phyloP scores from a whole-genome alignment of 2,113 vertebrate genomes.

The Vulpes vulpes region DNA sequence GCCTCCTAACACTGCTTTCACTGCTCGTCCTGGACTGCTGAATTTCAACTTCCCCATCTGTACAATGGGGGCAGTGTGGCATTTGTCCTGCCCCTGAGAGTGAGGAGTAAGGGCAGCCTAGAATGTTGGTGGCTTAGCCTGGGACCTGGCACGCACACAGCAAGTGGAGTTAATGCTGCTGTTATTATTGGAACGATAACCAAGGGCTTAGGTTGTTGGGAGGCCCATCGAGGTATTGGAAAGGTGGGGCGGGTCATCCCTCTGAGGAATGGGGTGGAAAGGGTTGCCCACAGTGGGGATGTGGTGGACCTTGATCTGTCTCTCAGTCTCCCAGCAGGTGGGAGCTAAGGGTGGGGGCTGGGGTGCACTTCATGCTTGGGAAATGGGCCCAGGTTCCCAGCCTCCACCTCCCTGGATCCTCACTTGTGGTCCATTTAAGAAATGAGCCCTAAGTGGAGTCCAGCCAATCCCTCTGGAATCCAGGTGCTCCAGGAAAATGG shows the following conservation, averaged over 20 bases:
- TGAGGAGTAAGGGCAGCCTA: neutral
- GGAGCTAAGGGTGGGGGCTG: neutral
- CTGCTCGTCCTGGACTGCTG: neutral
- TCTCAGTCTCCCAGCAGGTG: neutral
- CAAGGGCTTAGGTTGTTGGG: neutral
- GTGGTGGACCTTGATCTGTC: neutral
- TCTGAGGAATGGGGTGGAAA: neutral
- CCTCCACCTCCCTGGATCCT: neutral
- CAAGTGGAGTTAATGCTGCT: neutral
- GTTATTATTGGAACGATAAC: neutral
- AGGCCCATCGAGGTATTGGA: neutral
- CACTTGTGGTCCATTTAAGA: neutral
- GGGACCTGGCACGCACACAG: neutral
- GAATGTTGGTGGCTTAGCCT: accelerated
- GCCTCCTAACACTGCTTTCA: neutral
- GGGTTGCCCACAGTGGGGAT: neutral
- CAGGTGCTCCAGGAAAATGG: neutral
- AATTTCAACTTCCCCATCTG: neutral
- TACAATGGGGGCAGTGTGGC: neutral
- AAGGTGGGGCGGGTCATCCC: neutral
- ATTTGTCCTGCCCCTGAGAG: neutral
- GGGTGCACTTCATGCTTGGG: neutral
- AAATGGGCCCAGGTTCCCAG: neutral
- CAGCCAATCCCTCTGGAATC: neutral
- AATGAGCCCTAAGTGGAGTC: neutral